phyloP scores from a whole-genome alignment of 2,113 vertebrate genomes.

The Psilopogon haemacephalus region DNA sequence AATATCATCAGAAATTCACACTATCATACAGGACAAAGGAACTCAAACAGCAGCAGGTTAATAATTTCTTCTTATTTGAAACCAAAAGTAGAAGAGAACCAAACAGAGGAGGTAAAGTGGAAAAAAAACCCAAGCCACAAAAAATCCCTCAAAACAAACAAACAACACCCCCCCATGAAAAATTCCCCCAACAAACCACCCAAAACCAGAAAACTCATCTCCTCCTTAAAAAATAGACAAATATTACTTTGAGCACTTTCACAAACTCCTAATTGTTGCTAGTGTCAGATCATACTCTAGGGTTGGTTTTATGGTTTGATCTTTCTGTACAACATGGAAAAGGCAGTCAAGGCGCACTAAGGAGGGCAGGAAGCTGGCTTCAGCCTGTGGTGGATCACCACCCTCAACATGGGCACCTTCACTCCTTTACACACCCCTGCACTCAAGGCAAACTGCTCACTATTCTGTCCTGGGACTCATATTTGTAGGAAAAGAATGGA shows the following conservation, averaged over 20 bases:
- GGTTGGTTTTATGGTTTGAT: not conserved
- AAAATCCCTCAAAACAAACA: too few species aligned
- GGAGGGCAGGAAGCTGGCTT: not conserved
- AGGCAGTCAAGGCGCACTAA: not conserved
- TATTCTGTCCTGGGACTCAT: fast-evolving
- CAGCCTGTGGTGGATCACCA: fast-evolving
- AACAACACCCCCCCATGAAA: too few species aligned
- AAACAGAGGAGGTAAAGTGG: not conserved
- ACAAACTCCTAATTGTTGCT: not conserved
- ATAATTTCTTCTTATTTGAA: not conserved
- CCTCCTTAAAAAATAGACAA: not conserved
- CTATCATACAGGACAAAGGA: conserved; percentile 28
- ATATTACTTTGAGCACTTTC: not conserved
- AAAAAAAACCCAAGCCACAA: not conserved
- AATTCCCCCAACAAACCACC: too few species aligned
- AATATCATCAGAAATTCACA: not conserved
- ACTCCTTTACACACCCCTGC: fast-evolving
- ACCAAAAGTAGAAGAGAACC: not conserved
- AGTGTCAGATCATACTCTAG: not conserved
- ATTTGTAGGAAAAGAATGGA: not conserved
- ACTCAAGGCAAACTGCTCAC: not conserved
- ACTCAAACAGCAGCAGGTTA: not conserved
- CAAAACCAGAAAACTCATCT: too few species aligned
- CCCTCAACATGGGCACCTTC: not conserved
- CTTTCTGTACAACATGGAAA: not conserved